Evolutionary conservation across 1,140 invertebrate species (phyloP).

Genomic region (Mylabris phalerata): DNA sequence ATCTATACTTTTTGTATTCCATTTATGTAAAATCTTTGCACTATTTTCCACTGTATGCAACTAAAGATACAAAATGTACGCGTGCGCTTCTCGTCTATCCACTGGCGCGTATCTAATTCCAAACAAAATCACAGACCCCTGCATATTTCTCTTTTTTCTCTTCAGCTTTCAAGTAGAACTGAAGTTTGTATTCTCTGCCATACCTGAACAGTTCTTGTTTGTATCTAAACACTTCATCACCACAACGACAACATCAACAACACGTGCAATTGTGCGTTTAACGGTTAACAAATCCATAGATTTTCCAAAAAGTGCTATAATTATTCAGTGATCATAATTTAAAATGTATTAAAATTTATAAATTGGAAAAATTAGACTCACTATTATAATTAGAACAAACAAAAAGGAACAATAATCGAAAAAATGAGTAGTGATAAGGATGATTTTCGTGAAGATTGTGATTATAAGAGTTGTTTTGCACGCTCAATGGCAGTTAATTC

Average conservation of each 20-base stretch:
- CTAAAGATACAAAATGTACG: neutral
- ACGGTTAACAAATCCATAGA: neutral
- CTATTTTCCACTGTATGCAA: neutral
- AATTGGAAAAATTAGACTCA: no score
- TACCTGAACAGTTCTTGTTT: neutral
- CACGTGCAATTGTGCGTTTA: neutral
- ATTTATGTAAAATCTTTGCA: no score
- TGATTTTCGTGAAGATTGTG: slow-evolving; percentile 22
- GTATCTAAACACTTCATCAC: no score
- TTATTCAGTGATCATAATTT: no score
- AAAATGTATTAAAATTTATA: no score
- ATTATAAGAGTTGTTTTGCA: slow-evolving; percentile 37
- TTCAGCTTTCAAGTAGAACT: neutral
- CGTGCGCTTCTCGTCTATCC: neutral
- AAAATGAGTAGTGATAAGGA: slow-evolving; percentile 12
- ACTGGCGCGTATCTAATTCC: slow-evolving; percentile 6
- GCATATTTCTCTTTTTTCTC: neutral
- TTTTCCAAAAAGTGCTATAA: neutral
- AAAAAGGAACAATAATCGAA: neutral
- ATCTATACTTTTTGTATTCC: no score
- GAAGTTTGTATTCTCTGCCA: neutral
- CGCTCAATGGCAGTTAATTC: slow-evolving; percentile 35
- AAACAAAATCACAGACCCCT: neutral
- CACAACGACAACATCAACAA: no score
- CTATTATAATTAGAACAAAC: neutral